These are phyloP conservation scores for Progne subis DNA, from an alignment of 2,113 vertebrate species.

Conservation along the genomic window DNA sequence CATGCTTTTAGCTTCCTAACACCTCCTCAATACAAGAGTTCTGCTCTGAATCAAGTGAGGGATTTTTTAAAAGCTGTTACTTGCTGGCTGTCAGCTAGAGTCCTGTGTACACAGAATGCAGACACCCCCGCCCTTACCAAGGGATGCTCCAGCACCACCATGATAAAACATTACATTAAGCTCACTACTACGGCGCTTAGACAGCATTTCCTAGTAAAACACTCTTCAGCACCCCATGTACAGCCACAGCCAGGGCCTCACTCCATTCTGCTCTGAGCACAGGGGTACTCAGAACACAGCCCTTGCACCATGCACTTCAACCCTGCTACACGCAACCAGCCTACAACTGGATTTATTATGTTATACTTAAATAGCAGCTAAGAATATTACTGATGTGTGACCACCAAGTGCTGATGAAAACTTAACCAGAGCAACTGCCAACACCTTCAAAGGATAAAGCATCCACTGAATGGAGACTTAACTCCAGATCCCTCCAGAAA, in stretches of 20 bases:
- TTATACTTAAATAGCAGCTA: neutral
- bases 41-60: neutral
- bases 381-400: neutral
- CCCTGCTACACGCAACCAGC: neutral
- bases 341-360: accelerated
- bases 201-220: neutral
- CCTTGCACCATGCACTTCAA: neutral
- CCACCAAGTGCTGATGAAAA: neutral
- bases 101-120: accelerated
- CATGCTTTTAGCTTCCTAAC: neutral
- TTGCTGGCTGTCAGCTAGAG: neutral
- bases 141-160: neutral
- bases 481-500: neutral
- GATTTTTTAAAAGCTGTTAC: neutral
- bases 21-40: neutral
- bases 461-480: neutral
- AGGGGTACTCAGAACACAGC: neutral
- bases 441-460: neutral
- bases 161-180: neutral
- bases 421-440: neutral
- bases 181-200: neutral
- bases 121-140: neutral
- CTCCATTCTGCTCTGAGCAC: neutral
- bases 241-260: neutral
- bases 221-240: neutral